These are phyloP conservation scores for Erythrocercus mccallii DNA, from an alignment of 2,113 vertebrate species.

Conservation along the genomic window DNA sequence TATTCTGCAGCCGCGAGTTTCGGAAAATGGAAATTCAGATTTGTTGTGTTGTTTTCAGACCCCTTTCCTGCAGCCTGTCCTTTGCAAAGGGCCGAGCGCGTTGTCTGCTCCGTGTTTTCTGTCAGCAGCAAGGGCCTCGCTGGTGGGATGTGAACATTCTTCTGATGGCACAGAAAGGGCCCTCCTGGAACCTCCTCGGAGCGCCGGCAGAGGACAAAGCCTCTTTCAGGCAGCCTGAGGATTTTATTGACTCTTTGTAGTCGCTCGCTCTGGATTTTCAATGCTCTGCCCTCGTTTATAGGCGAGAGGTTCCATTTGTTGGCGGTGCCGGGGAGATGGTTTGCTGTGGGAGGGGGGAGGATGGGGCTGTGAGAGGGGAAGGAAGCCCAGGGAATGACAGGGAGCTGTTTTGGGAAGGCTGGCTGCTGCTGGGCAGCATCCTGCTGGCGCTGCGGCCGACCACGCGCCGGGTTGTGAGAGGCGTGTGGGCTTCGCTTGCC, in stretches of 20 bases:
- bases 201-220: not conserved
- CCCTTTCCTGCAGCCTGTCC: rapidly evolving
- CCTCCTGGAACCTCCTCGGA: not conserved
- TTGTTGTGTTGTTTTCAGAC: not conserved
- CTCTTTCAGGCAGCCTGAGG: not conserved
- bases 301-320: not conserved
- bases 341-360: not conserved
- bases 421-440: not conserved
- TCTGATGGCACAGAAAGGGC: not conserved
- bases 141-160: not conserved
- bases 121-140: not conserved
- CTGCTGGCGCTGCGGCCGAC: rapidly evolving
- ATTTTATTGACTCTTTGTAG: constrained; percentile 17
- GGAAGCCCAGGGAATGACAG: not conserved
- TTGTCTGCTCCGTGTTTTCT: rapidly evolving
- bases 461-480: not conserved
- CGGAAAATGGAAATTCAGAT: not conserved
- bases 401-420: not conserved
- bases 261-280: not conserved
- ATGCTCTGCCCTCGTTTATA: not conserved
- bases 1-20: not conserved
- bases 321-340: not conserved
- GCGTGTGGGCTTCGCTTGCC: not conserved
- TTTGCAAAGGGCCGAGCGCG: rapidly evolving
- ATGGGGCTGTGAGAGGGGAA: not conserved